Base-by-base conservation (phyloP, 2,888 invertebrate species). In the Bellardia bayeri region DNA sequence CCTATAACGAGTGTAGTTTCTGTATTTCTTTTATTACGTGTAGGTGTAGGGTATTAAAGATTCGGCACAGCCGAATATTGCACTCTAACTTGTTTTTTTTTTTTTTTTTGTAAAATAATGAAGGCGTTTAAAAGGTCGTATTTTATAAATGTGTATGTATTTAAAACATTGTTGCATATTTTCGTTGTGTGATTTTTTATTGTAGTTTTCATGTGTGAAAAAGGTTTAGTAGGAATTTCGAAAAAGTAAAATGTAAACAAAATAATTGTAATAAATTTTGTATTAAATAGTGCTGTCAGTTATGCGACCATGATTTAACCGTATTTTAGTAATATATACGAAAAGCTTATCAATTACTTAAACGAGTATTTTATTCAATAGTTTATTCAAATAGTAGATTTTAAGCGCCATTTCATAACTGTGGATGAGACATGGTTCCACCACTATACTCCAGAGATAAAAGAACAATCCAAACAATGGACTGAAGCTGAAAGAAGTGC, bases 61-160 rank as follows among this genome's bases (percentile, higher is more conserved):
- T 23, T n/a, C n/a, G n/a, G n/a, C n/a, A n/a, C n/a, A n/a, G n/a
- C n/a, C n/a, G n/a, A n/a, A n/a, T n/a, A n/a, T n/a, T n/a, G n/a
- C n/a, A n/a, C n/a, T n/a, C n/a, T n/a, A n/a, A n/a, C n/a, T n/a
- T n/a, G n/a, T n/a, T n/a, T n/a, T n/a, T n/a, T n/a, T n/a, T n/a
- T 45, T 63, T 63, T 85, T 71, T 45, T 66, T 61, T 71, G 61
- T 64, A 72, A 76, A 83, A 83, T 66, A 80, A 66, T 63, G 84
- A 78, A 81, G 87, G 81, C 87, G 87, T 87, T 87, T 66, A 81
- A 87, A 87, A 84, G 81, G 84, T 78, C 84, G 68, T 81, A 54
- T 42, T 74, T 74, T 72, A 30, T n/a, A 51, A 51, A 71, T 37
- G 37, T 58, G 30, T n/a, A n/a, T 69, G 3, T 61, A 30, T 81